phyloP scores from a whole-genome alignment of 2,113 vertebrate species.

The Labeo catla region DNA sequence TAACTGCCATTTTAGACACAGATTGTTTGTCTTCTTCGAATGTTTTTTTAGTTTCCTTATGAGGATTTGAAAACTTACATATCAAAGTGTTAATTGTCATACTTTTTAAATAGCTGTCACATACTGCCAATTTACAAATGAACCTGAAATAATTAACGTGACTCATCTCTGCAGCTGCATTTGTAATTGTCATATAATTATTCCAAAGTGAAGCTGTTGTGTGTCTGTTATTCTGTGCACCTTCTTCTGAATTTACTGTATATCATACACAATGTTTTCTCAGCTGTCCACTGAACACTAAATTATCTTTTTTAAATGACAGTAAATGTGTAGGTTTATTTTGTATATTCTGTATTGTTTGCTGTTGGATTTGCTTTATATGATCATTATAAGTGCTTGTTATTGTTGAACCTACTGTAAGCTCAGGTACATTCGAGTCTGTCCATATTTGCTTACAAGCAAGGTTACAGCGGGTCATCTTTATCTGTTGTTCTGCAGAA shows the following conservation, averaged over 20 bases:
- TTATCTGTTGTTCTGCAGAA: neutral
- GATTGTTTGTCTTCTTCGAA: neutral
- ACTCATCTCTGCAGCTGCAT: conserved; percentile 10
- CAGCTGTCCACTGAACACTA: neutral
- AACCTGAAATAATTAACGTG: conserved; percentile 15
- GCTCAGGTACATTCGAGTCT: neutral
- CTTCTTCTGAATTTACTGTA: neutral
- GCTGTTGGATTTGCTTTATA: neutral
- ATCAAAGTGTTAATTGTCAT: conserved; percentile 11
- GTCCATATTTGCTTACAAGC: neutral
- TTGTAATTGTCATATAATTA: conserved; percentile 12
- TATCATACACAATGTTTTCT: neutral
- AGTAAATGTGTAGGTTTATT: neutral
- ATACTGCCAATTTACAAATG: conserved; percentile 22
- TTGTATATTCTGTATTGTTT: neutral
- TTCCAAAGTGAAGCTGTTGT: neutral
- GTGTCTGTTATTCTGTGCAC: neutral
- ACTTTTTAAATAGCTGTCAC: neutral
- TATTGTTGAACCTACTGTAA: neutral
- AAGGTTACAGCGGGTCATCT: neutral
- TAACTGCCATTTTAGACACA: neutral
- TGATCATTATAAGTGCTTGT: neutral
- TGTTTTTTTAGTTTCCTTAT: neutral
- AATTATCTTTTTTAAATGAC: neutral
- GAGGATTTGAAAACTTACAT: conserved; percentile 2